A percentile compares a stretch with the other conserved stretches of the same genome.
Conservation (phyloP, 2,113 vertebrate genomes). For the Phylloscopus whistleri region DNA sequence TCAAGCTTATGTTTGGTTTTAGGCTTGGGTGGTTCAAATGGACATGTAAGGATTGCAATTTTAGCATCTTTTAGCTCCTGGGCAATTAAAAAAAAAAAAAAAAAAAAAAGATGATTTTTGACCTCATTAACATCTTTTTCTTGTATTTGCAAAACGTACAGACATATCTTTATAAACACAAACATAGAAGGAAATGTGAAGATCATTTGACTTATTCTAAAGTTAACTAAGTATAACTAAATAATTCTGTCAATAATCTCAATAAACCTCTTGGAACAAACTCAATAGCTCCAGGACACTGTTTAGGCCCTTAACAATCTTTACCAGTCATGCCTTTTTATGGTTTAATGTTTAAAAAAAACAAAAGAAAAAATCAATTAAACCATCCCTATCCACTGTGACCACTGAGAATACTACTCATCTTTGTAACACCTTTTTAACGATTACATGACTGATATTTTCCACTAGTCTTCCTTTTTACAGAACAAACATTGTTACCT, state of each 20-base stretch:
- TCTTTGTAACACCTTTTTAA: not conserved
- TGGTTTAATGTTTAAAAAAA: not conserved
- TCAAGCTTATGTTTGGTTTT: conserved; percentile 99
- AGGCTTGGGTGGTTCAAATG: conserved; percentile 96
- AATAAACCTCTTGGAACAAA: not conserved
- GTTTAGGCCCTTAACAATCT: not conserved
- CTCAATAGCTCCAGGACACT: not conserved
- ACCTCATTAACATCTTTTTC: not conserved
- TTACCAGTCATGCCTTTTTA: not conserved
- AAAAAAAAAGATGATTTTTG: not conserved
- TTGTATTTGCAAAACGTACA: not conserved
- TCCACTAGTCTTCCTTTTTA: not conserved
- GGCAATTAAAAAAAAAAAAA: not conserved
- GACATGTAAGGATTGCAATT: conserved; percentile 97
- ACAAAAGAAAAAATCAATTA: not conserved
- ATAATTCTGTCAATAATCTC: not conserved
- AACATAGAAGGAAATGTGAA: not conserved
- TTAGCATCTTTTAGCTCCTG: conserved; percentile 88
- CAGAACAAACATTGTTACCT: not conserved
- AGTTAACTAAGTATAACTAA: not conserved
- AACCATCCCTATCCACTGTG: not conserved
- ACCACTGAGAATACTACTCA: not conserved
- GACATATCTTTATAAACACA: not conserved
- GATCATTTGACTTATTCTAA: not conserved
- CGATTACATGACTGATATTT: rapidly evolving